phyloP scores from a whole-genome alignment of 2,113 vertebrate species.

The Petroica traversi region DNA sequence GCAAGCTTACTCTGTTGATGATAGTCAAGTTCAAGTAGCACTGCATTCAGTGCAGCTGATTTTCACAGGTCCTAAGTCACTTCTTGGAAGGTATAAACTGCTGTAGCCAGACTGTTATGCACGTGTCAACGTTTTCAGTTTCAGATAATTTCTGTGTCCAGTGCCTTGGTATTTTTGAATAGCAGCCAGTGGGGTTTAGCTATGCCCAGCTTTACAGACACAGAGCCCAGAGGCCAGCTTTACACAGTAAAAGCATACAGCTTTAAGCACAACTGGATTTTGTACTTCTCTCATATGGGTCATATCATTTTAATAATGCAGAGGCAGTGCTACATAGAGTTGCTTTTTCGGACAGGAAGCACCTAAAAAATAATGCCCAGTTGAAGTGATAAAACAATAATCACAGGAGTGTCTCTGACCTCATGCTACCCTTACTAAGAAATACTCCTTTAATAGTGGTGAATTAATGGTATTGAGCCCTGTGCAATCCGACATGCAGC shows the following conservation, averaged over 20 bases:
- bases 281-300: not conserved
- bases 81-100: not conserved
- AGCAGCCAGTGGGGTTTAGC: not conserved
- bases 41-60: not conserved
- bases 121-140: not conserved
- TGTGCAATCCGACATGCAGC: not conserved
- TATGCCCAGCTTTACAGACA: not conserved
- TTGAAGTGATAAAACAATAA: not conserved
- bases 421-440: not conserved
- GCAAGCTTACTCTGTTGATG: not conserved
- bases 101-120: not conserved
- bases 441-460: constrained; percentile 22
- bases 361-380: not conserved
- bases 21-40: not conserved
- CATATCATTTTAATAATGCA: not conserved
- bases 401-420: constrained; percentile 23
- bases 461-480: constrained; percentile 18
- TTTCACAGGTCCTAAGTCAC: not conserved
- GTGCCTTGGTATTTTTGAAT: not conserved
- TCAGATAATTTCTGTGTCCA: not conserved
- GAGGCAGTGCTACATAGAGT: not conserved
- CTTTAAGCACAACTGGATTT: not conserved
- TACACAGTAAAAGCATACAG: not conserved
- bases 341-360: constrained; percentile 30
- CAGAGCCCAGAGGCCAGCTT: not conserved